phyloP scores from a whole-genome alignment of 2,797 vertebrate genomes.

The Glyptemys insculpta region DNA sequence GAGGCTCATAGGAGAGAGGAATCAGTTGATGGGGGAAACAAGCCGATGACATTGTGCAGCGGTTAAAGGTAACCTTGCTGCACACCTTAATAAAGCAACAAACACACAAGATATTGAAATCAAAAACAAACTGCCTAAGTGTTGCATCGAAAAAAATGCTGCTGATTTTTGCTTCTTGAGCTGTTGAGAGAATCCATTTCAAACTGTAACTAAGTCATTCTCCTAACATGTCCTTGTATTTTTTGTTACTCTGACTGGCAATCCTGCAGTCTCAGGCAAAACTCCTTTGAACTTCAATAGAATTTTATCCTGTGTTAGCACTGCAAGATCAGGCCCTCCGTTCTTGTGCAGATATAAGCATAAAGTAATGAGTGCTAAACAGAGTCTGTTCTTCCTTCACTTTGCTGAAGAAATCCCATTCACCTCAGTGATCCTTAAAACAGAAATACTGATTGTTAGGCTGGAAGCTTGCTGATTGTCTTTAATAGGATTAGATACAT shows the following conservation, averaged over 20 bases:
- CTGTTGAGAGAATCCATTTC: conserved; percentile 23
- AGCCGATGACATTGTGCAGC: background rate
- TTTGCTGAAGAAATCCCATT: background rate
- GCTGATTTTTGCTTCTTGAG: background rate
- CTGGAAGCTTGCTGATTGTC: background rate
- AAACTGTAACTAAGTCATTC: conserved; percentile 15
- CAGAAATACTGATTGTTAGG: background rate
- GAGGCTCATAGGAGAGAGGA: background rate
- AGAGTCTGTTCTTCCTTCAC: background rate
- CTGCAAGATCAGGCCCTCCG: background rate
- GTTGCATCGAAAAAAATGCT: conserved; percentile 9
- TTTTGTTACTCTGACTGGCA: background rate
- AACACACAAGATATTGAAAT: background rate
- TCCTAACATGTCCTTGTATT: background rate
- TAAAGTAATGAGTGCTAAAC: background rate
- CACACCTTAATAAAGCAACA: background rate
- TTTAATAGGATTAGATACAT: conserved; percentile 21
- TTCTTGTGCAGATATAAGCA: background rate
- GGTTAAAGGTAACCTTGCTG: background rate
- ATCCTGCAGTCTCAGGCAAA: background rate
- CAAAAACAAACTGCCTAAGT: background rate
- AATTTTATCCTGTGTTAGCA: background rate
- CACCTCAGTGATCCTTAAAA: background rate
- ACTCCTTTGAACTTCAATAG: conserved; percentile 2
- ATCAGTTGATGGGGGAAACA: background rate